Percentiles rank a stretch among this genome's conserved stretches.
Conservation (phyloP, 92 coral and sea anemone genomes). For the Actinernus sp. region DNA sequence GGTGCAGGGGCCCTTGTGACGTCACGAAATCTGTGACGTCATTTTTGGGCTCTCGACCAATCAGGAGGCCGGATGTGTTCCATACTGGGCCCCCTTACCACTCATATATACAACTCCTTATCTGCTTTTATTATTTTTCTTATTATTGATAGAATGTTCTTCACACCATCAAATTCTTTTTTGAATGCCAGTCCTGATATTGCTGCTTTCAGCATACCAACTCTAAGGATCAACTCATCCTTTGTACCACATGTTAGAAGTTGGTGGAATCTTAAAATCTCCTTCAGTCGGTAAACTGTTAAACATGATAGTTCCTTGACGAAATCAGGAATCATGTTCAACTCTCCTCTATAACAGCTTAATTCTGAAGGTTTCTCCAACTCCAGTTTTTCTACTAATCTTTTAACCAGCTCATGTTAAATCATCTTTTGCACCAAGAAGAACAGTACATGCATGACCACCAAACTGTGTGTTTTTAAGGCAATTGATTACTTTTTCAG, state of each 20-base stretch:
- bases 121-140: neutral
- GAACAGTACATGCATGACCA: no score
- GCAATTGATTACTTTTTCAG: neutral
- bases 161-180: neutral
- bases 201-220: neutral
- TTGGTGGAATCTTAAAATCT: conserved; percentile 17
- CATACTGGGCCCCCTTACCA: no score
- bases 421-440: conserved; percentile 9
- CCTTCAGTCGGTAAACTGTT: neutral
- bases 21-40: no score
- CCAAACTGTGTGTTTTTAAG: neutral
- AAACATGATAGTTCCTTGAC: neutral
- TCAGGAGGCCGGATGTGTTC: no score
- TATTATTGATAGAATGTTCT: neutral
- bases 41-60: no score
- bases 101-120: no score
- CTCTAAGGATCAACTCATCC: neutral
- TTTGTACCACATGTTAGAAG: conserved; percentile 21
- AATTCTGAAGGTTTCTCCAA: neutral
- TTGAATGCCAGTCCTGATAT: neutral
- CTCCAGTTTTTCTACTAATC: neutral
- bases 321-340: neutral
- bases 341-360: neutral
- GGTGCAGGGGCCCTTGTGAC: no score
- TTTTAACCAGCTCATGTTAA: neutral